A percentile compares a stretch with the other conserved stretches of the same genome.
phyloP scores from a whole-genome alignment of 2,113 vertebrate genomes.

The Pluvianellus socialis region DNA sequence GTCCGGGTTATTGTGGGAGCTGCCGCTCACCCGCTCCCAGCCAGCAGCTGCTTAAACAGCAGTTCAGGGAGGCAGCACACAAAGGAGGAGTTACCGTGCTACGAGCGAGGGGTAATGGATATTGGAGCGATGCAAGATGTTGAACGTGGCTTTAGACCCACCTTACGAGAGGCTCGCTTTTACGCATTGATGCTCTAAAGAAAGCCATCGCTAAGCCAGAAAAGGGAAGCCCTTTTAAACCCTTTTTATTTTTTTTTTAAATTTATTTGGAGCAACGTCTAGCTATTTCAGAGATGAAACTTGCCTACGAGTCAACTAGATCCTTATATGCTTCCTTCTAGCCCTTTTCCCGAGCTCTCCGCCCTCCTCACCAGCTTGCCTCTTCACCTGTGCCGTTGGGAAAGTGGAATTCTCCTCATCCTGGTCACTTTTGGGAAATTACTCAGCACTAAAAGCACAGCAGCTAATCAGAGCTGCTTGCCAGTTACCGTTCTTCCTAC shows the following conservation, averaged over 20 bases:
- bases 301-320: not conserved
- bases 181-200: not conserved
- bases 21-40: fast-evolving
- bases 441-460: not conserved
- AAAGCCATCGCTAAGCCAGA: not conserved
- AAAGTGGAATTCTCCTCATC: too few species aligned
- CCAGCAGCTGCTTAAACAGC: not conserved
- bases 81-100: fast-evolving
- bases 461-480: not conserved
- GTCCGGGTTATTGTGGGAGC: not conserved
- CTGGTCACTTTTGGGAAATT: fast-evolving
- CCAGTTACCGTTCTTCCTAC: not conserved
- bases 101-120: not conserved
- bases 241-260: not conserved
- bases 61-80: not conserved
- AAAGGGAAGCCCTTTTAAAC: not conserved
- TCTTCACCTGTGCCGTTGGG: not conserved
- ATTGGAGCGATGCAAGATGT: fast-evolving
- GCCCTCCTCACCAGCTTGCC: not conserved
- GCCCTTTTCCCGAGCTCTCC: not conserved
- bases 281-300: not conserved
- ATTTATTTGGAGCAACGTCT: not conserved
- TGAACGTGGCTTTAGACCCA: not conserved
- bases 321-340: not conserved
- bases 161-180: not conserved